These are phyloP conservation scores for Elanus axillaris DNA, from an alignment of 2,113 vertebrate genomes.

Conservation along the genomic window DNA sequence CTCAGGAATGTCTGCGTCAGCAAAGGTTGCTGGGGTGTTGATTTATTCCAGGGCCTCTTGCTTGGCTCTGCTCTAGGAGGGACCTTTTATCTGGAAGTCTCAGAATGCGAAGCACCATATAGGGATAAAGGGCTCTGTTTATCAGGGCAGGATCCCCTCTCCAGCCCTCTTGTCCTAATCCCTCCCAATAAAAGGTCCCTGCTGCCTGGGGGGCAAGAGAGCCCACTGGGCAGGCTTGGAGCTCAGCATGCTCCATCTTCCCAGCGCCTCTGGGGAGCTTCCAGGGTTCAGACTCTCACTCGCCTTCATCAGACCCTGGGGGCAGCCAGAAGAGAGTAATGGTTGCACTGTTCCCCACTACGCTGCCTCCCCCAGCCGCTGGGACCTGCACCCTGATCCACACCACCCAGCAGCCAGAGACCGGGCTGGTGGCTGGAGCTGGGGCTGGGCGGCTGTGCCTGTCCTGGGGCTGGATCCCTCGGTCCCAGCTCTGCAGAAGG, in stretches of 20 bases:
- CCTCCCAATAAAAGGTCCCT: background rate
- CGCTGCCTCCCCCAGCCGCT: accelerated
- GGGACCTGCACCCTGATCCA: accelerated
- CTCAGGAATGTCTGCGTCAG: conserved; percentile 20
- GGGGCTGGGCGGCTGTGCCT: accelerated
- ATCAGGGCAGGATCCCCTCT: background rate
- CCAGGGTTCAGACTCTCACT: background rate
- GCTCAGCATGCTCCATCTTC: background rate
- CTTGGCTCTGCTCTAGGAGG: background rate
- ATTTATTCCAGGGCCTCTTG: background rate
- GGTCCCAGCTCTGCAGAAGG: background rate
- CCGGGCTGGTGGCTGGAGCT: background rate
- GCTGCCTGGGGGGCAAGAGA: background rate
- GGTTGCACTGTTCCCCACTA: accelerated
- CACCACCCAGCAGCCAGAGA: background rate
- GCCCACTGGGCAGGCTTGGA: accelerated
- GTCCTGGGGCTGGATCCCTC: background rate
- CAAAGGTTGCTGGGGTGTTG: background rate
- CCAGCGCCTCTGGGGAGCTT: background rate
- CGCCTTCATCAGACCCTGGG: accelerated
- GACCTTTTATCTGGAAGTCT: background rate
- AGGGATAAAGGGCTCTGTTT: background rate
- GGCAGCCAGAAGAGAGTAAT: background rate
- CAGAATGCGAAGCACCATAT: background rate
- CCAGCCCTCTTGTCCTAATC: background rate